Evolutionary conservation across 1,140 invertebrate genomes (phyloP), one percentile per base, ranked within the genome.

Genomic region (Polypedilum pembai): DNA sequence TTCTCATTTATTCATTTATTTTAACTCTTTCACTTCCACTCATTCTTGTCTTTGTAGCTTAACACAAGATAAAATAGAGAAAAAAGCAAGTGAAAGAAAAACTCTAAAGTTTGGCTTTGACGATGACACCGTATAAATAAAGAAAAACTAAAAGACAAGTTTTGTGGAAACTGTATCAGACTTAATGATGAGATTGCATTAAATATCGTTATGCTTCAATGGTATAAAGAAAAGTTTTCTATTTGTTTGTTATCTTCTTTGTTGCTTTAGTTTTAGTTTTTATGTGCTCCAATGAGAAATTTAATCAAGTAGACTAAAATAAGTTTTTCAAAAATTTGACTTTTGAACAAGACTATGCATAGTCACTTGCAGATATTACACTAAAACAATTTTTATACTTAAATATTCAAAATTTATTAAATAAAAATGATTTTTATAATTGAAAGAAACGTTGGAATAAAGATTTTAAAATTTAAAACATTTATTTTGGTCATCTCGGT

Each of bases 151-250:
- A 56, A 17, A 8, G 65, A 69, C 17, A 69, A 21, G 17, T 18
- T 69, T 20, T 18, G 20, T 20, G 65, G 10, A 69, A 69, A 69
- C 65, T 69, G 45, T 56, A 56, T 56, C 65, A 69, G 65, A 69
- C 65, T 69, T 69, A 21, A 69, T 69, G 65, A 69, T 69, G 65
- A 69, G 20, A 69, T 69, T 69, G 65, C 65, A 69, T 69, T 69
- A 69, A 69, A 69, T 69, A 20, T 69, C 17, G 15, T 20, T 18
- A 18, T 69, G 20, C 65, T 20, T 21, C 65, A 69, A 20, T 69
- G 17, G 20, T 18, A 21, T 18, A 21, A 21, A 69, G 20, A 69
- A 56, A 69, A 69, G 65, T 69, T 69, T 56, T 69, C 18, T 66
- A 18, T 66, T 18, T 66, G 17, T 69, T 18, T 20, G 20, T 18